Percentiles rank a stretch among this genome's conserved stretches.
Evolutionary conservation across 2,888 invertebrate species (phyloP).

Genomic region (Hyles lineata): DNA sequence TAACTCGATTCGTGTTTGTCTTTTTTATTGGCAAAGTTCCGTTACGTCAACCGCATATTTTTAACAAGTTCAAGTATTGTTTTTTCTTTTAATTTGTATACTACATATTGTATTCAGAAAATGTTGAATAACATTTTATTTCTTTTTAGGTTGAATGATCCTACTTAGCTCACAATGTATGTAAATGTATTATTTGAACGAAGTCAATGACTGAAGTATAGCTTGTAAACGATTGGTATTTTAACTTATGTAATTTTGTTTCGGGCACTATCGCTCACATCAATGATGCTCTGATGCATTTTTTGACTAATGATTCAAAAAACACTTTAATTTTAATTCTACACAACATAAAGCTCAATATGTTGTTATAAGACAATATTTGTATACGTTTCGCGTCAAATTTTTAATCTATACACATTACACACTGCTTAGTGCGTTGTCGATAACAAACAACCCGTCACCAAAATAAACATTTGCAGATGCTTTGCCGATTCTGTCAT

Average conservation of each 20-base stretch:
- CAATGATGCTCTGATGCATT: no score
- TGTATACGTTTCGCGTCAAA: background rate
- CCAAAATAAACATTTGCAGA: background rate
- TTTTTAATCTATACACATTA: background rate
- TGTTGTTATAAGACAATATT: background rate
- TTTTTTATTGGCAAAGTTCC: background rate
- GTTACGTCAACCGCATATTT: constrained; percentile 1
- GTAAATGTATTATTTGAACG: background rate
- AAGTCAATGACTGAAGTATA: no score
- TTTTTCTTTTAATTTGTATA: background rate
- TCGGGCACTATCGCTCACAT: no score
- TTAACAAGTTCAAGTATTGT: background rate
- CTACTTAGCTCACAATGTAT: background rate
- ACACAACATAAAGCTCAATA: no score
- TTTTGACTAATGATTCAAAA: no score
- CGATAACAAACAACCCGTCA: background rate
- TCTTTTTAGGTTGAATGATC: background rate
- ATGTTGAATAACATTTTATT: background rate
- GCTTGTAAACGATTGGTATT: background rate
- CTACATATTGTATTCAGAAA: no score
- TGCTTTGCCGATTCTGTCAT: background rate
- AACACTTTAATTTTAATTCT: no score
- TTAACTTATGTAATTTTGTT: background rate
- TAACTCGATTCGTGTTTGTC: background rate
- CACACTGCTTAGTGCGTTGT: background rate